These are phyloP conservation scores for Caenorhabditis panamensis DNA, from an alignment of 2,888 invertebrate genomes.

Conservation along the genomic window DNA sequence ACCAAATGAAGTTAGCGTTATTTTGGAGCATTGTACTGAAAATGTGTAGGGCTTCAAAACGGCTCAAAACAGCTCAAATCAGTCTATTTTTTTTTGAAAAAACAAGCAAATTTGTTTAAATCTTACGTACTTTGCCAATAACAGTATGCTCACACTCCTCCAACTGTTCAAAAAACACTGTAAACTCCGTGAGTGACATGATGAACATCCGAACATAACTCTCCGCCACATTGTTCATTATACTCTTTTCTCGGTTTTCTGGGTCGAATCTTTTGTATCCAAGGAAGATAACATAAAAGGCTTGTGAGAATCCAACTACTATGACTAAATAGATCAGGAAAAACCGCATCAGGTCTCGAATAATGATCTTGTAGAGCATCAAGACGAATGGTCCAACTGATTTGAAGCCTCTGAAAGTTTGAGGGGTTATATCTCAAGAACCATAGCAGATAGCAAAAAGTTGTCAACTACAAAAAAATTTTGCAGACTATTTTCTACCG, in stretches of 20 bases:
- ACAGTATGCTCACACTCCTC: conserved; percentile 88
- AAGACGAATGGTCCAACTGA: conserved; percentile 99
- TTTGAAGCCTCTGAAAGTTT: conserved; percentile 93
- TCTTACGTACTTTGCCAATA: conserved; percentile 73
- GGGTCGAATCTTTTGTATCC: conserved; percentile 72
- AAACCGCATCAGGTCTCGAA: conserved; percentile 96
- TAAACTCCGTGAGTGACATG: conserved; percentile 97
- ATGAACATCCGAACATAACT: conserved; percentile 91
- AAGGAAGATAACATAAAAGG: conserved; percentile 83
- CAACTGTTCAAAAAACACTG: conserved; percentile 92
- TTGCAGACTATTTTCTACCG: not conserved
- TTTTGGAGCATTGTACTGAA: no score
- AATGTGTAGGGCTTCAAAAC: no score
- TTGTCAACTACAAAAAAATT: not conserved
- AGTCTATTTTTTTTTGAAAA: no score
- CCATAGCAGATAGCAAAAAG: not conserved
- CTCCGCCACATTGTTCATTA: conserved; percentile 88
- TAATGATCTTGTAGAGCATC: conserved; percentile 99
- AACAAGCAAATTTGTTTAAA: not conserved
- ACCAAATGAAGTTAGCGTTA: not conserved
- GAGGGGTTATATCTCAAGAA: not conserved
- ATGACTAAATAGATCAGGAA: conserved; percentile 97
- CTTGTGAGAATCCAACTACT: conserved; percentile 96
- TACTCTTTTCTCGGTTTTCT: conserved; percentile 52
- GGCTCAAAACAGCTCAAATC: not conserved